Base-by-base conservation (phyloP, 2,113 vertebrate species). In the Piliocolobus tephrosceles region DNA sequence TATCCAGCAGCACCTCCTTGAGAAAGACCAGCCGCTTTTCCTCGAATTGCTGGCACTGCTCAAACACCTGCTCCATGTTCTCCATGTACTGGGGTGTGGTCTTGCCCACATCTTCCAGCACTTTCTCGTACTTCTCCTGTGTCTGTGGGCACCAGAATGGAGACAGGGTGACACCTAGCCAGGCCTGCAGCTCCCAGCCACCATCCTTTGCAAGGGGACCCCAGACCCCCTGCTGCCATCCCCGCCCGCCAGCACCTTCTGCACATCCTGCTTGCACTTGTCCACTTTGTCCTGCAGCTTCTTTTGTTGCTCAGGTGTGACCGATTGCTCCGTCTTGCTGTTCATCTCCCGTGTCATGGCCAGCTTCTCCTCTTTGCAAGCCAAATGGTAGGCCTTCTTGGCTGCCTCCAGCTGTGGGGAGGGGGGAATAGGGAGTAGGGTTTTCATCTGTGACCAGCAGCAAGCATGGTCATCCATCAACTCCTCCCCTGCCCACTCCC, bases 251-350 rank as follows among this genome's bases (percentile, higher is more conserved):
- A 80, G 0, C 95, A 99, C 99, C 99, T 99, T 99, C 97, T 99
- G 99, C 76, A 98, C 97, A 0, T 99, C 99, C 96, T 99, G 99
- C 98, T 99, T 99, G 99, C 99, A 99, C 97, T 99, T 99, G 97
- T 99, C 99, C 96, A 99, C 99, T 98, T 99, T 99, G 98, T 99
- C 99, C 85, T 99, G 99, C 79, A 99, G 99, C 90, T 99, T 99
- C 98, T 99, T 99, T 99, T 99, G 99, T 98, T 99, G 99, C 98
- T 99, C 99, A 0, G 99, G 98, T 0, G 99, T 99, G 97, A 99
- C 99, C 1, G 99, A 99, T 93, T 99, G 99, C 90, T 99, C 99
- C 0, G 99, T 98, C 96, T 99, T 99, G 98, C 99, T 99, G 88
- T 99, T 99, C 98, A 99, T 99, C 98, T 99, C 99, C 25, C 99